Base-by-base conservation (phyloP, 2,797 vertebrate genomes). In the Epinephelus malabaricus region DNA sequence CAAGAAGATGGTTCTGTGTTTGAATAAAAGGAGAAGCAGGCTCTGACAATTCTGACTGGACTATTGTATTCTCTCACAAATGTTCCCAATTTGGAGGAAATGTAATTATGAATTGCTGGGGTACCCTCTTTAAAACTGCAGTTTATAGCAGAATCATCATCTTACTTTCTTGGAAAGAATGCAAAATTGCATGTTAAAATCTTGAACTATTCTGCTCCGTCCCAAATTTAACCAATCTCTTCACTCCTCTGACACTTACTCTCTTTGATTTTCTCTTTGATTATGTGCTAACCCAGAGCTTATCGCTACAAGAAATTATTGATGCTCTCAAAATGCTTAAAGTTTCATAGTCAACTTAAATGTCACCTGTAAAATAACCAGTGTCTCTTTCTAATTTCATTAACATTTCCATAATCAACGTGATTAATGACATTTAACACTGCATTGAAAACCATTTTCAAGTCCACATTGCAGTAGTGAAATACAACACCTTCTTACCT, bases 401-500 rank as follows among this genome's bases (percentile, higher is more conserved):
- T 30, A 17, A 49, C 25, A 64, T 53, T 53, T 66, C 9, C 15
- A 60, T 34, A 23, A 21, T 53, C 30, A 50, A 7, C n/a, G 5
- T 19, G 49, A 64, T 65, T 51, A 49, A 69, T 51, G 53, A 64
- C 69, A 68, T 66, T 66, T 53, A 70, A 15, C 63, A 59, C 2
- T 18, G 53, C 18, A 30, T 2, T 34, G 43, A 58, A 51, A 67
- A 46, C 17, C 21, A 30, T n/a, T 60, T 56, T 53, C 13, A 49
- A 56, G 46, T 58, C 54, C 62, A 61, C 17, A 43, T 9, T 62
- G 66, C 55, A 62, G 38, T 12, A 59, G 46, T 63, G 59, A 76
- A 50, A 85, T 38, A 7, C 78, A 73, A 75, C 38, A 70, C 40
- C 23, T 78, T 69, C 95, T 98, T 97, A 99, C 98, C 98, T 95